Percentiles rank a stretch among this genome's conserved stretches.
These are phyloP conservation scores for Drosophila aff. DNA, from an alignment of 1,140 invertebrate species.

Conservation along the genomic window DNA sequence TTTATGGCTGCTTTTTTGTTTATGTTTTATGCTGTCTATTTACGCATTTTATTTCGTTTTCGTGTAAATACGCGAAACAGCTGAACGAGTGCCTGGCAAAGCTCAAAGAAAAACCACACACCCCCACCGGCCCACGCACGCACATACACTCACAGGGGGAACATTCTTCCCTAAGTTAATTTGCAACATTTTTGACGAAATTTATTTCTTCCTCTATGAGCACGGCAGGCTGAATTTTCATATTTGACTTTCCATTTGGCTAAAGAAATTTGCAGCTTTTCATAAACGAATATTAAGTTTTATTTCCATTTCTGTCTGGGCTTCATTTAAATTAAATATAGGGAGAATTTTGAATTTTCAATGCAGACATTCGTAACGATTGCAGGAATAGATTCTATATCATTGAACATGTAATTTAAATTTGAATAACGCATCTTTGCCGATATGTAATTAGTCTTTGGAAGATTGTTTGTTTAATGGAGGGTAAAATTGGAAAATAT, in stretches of 20 bases:
- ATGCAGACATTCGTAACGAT: too few species aligned
- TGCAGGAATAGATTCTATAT: not conserved
- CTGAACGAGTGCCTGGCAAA: constrained; percentile 34
- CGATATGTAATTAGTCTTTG: too few species aligned
- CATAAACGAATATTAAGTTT: constrained; percentile 2
- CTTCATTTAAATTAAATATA: not conserved
- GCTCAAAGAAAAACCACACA: constrained; percentile 27
- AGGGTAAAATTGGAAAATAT: too few species aligned
- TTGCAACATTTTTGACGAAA: constrained; percentile 10
- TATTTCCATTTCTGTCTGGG: not conserved
- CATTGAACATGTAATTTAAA: not conserved
- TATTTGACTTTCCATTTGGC: constrained; percentile 3
- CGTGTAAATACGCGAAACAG: constrained; percentile 72
- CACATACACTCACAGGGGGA: not conserved
- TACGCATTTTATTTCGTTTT: constrained; percentile 69
- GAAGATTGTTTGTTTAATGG: too few species aligned
- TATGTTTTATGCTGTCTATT: constrained; percentile 71
- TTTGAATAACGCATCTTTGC: too few species aligned
- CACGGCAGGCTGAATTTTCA: not conserved
- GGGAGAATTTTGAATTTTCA: not conserved
- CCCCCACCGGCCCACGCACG: not conserved
- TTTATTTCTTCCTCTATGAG: not conserved
- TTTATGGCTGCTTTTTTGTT: constrained; percentile 69
- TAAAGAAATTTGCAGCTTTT: not conserved
- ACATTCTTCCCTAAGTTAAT: constrained; percentile 15